Base-by-base conservation (phyloP, 2,113 vertebrate genomes). In the Tyrannus savana region DNA sequence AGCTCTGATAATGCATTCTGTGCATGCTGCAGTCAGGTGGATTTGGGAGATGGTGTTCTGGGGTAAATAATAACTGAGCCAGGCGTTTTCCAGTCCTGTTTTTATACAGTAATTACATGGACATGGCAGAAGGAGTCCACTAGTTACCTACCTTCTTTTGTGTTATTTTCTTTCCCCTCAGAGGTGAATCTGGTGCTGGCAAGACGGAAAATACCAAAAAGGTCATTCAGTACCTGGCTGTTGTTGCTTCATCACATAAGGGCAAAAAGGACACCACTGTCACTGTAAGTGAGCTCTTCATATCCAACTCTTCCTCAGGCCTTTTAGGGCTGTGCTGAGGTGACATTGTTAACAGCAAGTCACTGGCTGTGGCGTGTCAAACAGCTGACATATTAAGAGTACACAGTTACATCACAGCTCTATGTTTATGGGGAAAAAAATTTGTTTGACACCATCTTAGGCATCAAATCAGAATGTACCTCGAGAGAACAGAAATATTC, bases 141-240 rank as follows among this genome's bases (percentile, higher is more conserved):
- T 55, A 53, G 13, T 95, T 91, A 88, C 75, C 22, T 25, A 37
- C 63, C 58, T 95, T 89, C 21, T 85, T 67, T 72, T 87, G 56
- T 89, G 92, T 67, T 84, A 28, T 49, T 92, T 95, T 88, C 42
- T 75, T 78, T 87, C 41, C 41, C 55, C 33, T 80, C 97, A 99
- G 99, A 96, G 99, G 99, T 49, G 99, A 99, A 97, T 99, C 99
- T 39, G 99, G 99, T 33, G 99, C 99, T 14, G 99, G 99, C 71
- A 99, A 99, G 96, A 99, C 99, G 2, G 99, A 99, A 93, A 99
- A 99, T 85, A 99, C 99, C 72, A 99, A 99, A 96, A 99, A 99
- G 92, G 99, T 99, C 88, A 99, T 99, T 97, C 99, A 99, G 97
- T 99, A 99, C 96, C 97, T 99, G 98, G 99, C 99, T 49, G 98